phyloP scores from a whole-genome alignment of 2,888 invertebrate species.

The Rhopalosiphum nymphaeae region DNA sequence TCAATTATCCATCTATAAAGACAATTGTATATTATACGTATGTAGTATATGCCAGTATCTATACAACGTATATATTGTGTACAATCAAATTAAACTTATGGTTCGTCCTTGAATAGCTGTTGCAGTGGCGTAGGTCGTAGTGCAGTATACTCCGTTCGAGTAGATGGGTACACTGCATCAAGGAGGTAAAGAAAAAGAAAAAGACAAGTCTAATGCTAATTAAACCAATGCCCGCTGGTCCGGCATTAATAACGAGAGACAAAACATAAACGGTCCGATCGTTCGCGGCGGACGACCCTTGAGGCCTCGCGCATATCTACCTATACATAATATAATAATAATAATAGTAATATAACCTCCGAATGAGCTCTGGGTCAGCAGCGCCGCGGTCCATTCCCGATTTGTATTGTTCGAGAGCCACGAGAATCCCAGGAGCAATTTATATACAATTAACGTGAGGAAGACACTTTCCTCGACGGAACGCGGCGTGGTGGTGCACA shows the following conservation, averaged over 20 bases:
- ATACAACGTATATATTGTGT: neutral
- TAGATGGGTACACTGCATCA: neutral
- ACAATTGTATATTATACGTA: conserved; percentile 18
- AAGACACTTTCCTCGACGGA: neutral
- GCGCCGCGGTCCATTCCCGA: neutral
- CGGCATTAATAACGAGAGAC: conserved; percentile 17
- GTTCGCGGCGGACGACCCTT: conserved; percentile 21
- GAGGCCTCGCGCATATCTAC: conserved; percentile 8
- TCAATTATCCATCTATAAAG: conserved; percentile 43
- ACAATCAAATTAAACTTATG: conserved; percentile 27
- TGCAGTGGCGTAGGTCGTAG: neutral
- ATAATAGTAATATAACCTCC: conserved; percentile 32
- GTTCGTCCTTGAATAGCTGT: neutral
- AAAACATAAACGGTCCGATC: conserved; percentile 16
- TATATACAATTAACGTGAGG: conserved; percentile 18
- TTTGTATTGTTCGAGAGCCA: conserved; percentile 19
- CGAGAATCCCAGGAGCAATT: conserved; percentile 49
- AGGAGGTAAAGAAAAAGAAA: neutral
- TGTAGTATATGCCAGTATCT: neutral
- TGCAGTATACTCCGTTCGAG: neutral
- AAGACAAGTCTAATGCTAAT: conserved; percentile 42
- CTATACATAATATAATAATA: neutral
- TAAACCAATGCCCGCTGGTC: conserved; percentile 55
- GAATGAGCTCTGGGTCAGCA: conserved; percentile 41
- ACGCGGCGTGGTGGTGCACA: neutral